Percentiles rank a stretch among this genome's conserved stretches.
phyloP scores from a whole-genome alignment of 2,797 vertebrate species.

The Gambelia wislizenii region DNA sequence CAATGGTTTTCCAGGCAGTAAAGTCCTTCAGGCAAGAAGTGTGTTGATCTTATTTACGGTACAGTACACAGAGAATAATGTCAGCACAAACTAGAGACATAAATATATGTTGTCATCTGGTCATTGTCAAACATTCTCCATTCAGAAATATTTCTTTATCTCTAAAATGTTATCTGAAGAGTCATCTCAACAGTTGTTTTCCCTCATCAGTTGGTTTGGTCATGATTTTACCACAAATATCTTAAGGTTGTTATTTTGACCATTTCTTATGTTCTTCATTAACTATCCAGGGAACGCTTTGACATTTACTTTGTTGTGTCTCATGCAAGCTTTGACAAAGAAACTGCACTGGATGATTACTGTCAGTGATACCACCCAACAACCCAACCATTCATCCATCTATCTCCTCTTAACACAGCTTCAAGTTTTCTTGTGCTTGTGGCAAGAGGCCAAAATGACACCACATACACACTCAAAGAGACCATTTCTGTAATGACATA shows the following conservation, averaged over 20 bases:
- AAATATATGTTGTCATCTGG: neutral
- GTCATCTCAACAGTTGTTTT: neutral
- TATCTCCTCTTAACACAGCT: neutral
- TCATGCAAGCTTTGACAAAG: neutral
- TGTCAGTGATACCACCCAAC: neutral
- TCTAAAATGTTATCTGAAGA: neutral
- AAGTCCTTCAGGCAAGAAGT: neutral
- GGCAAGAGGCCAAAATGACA: neutral
- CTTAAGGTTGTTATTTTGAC: neutral
- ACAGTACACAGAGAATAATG: neutral
- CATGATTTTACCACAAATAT: neutral
- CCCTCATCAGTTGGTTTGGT: neutral
- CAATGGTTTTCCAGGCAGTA: neutral
- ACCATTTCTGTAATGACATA: neutral
- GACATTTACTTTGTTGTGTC: neutral
- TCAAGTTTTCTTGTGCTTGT: neutral
- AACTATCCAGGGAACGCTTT: neutral
- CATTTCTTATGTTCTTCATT: neutral
- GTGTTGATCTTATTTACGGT: neutral
- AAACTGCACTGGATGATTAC: neutral
- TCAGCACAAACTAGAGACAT: neutral
- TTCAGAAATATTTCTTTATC: neutral
- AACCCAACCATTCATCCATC: neutral
- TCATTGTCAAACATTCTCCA: neutral
- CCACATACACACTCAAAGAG: neutral